These are phyloP conservation scores for Apantesis nais DNA, from an alignment of 2,888 invertebrate species.

Conservation along the genomic window DNA sequence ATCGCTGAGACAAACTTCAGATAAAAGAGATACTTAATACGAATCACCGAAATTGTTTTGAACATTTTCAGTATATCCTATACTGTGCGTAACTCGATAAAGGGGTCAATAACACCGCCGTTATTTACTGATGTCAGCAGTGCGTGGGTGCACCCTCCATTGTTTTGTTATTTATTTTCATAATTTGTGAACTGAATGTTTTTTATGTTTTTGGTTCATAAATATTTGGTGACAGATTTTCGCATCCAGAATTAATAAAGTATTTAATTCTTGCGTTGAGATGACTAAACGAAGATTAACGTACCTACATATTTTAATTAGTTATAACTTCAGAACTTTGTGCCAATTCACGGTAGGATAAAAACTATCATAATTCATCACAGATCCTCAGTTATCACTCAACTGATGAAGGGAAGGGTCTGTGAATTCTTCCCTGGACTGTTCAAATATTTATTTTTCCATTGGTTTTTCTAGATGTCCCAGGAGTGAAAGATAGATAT, in stretches of 20 bases:
- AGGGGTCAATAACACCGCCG: constrained; percentile 51
- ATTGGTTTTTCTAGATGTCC: too few relatives aligned
- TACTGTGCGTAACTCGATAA: constrained; percentile 41
- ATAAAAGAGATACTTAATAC: background rate
- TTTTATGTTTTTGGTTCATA: constrained; percentile 11
- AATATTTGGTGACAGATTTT: background rate
- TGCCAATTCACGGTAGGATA: background rate
- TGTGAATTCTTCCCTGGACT: too few relatives aligned
- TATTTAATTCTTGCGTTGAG: background rate
- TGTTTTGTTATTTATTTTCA: constrained; percentile 15
- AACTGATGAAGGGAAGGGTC: too few relatives aligned
- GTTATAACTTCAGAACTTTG: background rate
- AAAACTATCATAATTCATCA: too few relatives aligned
- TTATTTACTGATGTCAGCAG: constrained; percentile 38
- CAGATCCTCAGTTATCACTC: too few relatives aligned
- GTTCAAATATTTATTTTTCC: too few relatives aligned
- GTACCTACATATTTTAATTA: background rate
- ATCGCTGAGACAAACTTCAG: background rate
- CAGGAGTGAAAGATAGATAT: too few relatives aligned
- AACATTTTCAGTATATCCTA: constrained; percentile 22
- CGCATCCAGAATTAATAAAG: background rate
- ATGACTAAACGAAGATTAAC: background rate
- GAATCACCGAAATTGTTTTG: constrained; percentile 4
- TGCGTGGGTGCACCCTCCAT: constrained; percentile 33
- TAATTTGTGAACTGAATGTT: constrained; percentile 18